Percentiles rank a stretch among this genome's conserved stretches.
phyloP scores from a whole-genome alignment of 2,797 vertebrate genomes.

The Pitangus sulphuratus region DNA sequence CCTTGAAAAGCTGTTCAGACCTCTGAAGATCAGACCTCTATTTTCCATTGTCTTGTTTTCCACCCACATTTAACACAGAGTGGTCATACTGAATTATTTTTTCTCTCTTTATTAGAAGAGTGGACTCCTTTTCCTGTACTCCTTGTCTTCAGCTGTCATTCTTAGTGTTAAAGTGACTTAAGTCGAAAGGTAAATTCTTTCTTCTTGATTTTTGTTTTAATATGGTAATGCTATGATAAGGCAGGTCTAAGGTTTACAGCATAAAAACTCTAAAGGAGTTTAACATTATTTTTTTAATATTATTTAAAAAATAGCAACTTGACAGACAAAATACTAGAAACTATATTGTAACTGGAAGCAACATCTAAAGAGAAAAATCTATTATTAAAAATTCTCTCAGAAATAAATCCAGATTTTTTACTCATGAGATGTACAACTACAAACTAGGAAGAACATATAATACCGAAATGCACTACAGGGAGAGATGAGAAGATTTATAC shows the following conservation, averaged over 20 bases:
- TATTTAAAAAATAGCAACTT: neutral
- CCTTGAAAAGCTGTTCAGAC: neutral
- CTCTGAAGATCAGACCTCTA: neutral
- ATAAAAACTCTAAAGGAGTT: neutral
- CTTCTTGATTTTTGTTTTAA: neutral
- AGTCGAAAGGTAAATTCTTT: neutral
- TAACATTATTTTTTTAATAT: neutral
- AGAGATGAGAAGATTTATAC: neutral
- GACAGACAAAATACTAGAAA: neutral
- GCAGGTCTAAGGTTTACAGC: rapidly evolving
- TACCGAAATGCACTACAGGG: neutral
- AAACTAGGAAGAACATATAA: neutral
- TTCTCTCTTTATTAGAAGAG: neutral
- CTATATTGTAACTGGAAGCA: neutral
- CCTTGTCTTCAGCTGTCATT: neutral
- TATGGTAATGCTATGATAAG: neutral
- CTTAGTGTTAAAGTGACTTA: neutral
- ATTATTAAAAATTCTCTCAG: neutral
- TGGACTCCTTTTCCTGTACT: neutral
- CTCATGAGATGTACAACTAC: neutral
- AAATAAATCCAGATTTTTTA: neutral
- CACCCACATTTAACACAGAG: neutral
- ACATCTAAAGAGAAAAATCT: neutral
- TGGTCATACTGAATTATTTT: rapidly evolving
- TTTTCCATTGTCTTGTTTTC: neutral